These are phyloP conservation scores for Catharus fuscescens DNA, from an alignment of 2,113 vertebrate species.

Conservation along the genomic window DNA sequence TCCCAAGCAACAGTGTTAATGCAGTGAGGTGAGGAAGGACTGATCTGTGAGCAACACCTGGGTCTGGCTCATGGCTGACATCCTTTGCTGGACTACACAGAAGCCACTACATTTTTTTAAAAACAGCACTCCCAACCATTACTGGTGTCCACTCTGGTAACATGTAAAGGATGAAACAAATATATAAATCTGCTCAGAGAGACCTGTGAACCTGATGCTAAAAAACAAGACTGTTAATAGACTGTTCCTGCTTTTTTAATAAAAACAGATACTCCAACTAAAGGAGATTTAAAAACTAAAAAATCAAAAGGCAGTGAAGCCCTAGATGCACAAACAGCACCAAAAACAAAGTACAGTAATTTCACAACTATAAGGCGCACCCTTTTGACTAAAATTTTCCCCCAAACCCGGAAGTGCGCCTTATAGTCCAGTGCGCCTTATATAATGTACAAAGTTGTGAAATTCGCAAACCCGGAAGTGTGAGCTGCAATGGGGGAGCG, in stretches of 20 bases:
- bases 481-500: too few relatives aligned
- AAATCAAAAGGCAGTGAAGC: background rate
- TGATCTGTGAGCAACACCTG: background rate
- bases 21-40: background rate
- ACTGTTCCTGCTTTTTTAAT: background rate
- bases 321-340: background rate
- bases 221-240: background rate
- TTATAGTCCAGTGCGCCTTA: too few relatives aligned
- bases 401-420: too few relatives aligned
- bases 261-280: background rate
- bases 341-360: background rate
- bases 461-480: too few relatives aligned
- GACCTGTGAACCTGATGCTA: background rate
- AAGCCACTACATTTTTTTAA: background rate
- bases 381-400: too few relatives aligned
- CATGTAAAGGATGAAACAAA: background rate
- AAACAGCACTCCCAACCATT: background rate
- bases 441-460: too few relatives aligned
- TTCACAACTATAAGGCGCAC: too few relatives aligned
- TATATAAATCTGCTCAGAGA: background rate
- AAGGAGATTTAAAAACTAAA: background rate
- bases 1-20: background rate
- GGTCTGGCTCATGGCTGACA: background rate
- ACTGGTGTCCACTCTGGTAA: background rate
- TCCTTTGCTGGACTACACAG: background rate